Evolutionary conservation across 2,113 vertebrate genomes (phyloP).

Genomic region (Podarcis cretensis): DNA sequence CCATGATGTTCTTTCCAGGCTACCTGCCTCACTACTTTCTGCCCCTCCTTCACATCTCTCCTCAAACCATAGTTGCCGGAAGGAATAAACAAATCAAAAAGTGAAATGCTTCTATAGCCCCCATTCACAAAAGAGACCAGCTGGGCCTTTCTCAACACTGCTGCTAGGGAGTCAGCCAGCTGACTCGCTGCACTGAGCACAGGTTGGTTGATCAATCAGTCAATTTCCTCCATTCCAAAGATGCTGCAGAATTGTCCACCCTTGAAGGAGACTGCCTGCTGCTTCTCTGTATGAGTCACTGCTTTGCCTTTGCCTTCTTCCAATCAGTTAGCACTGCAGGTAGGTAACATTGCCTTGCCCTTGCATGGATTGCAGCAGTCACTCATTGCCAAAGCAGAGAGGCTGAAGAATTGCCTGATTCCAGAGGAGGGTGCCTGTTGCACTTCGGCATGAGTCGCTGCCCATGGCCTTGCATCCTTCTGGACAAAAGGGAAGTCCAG

Average conservation of each 20-base stretch:
- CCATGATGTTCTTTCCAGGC: too few species aligned
- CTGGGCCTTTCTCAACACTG: too few species aligned
- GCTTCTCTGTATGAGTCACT: neutral
- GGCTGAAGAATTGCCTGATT: neutral
- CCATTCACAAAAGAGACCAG: too few species aligned
- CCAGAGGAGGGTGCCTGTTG: neutral
- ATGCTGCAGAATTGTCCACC: neutral
- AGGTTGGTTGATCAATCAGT: neutral
- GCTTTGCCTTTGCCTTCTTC: neutral
- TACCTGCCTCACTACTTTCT: too few species aligned
- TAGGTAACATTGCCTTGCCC: too few species aligned
- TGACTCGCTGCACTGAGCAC: too few species aligned
- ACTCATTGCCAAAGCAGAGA: neutral
- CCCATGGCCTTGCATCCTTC: neutral
- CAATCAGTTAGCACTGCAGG: too few species aligned
- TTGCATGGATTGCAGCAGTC: too few species aligned
- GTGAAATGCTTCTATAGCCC: neutral
- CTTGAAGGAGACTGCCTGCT: neutral
- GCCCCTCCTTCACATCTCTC: too few species aligned
- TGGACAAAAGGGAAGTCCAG: neutral
- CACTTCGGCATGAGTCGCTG: neutral
- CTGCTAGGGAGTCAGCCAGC: too few species aligned
- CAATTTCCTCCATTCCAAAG: neutral
- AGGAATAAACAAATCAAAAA: neutral
- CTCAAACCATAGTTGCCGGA: neutral